Evolutionary conservation across 1,140 invertebrate genomes (phyloP), one percentile per base, ranked within the genome.

Genomic region (Zaprionus capensis): DNA sequence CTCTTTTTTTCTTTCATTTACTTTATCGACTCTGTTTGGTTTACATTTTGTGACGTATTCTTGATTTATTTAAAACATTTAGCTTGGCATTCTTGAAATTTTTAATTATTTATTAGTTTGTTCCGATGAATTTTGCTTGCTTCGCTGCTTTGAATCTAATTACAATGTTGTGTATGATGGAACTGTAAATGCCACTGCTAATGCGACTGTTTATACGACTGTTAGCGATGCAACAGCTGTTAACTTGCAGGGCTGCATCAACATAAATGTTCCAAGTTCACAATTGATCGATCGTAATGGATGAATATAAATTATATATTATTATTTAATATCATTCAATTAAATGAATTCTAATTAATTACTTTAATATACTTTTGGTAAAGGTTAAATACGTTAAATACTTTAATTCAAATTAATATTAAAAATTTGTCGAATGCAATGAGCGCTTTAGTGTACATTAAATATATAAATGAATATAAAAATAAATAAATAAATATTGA

Each of bases 21-120:
- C 11, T 58, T 53, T 34, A 44, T 36, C 49, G 51, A 24, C 26
- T 55, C 36, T 6, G 15, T 58, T 5, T 5, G 12, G 28, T 38
- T 70, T 15, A 62, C n/a, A 57, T 12, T 46, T 56, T 71, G 31
- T 24, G n/a, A 9, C 46, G 46, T 12, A 9, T 51, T 51, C 12
- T 36, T 38, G 28, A 6, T 24, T 58, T 44, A 28, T 49, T 26
- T 31, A 5, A 26, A 44, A 26, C n/a, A 4, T 44, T 68, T 41
- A 14, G 26, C 46, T 59, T 67, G 56, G 14, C 71, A 73, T 67
- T 53, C 17, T 44, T 26, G 2, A 55, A 61, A 41, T 26, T 31
- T 46, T 5, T 17, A n/a, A 46, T 17, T 17, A 46, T 7, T 46
- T 46, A 17, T 17, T 46, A 46, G 41, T 46, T 38, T 17, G 4